A percentile compares a stretch with the other conserved stretches of the same genome.
phyloP scores from a whole-genome alignment of 2,113 vertebrate genomes.

The Cardinalis cardinalis region DNA sequence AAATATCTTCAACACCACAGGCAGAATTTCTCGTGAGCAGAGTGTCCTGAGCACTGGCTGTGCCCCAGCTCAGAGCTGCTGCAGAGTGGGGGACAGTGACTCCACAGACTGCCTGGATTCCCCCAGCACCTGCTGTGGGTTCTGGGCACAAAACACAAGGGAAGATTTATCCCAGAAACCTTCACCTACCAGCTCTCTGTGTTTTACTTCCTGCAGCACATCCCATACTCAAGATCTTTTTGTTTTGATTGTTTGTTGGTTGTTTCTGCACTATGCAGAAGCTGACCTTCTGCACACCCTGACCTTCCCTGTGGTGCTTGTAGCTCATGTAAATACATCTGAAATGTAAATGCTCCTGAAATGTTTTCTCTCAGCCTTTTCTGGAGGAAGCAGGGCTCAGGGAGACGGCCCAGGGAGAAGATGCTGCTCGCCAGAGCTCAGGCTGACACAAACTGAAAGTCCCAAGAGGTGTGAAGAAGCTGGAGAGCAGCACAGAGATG shows the following conservation, averaged over 20 bases:
- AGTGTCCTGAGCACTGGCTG: neutral
- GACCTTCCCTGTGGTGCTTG: neutral
- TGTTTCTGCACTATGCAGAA: neutral
- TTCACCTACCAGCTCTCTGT: neutral
- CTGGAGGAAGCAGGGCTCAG: neutral
- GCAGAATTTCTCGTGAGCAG: neutral
- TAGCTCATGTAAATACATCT: neutral
- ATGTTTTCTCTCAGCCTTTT: neutral
- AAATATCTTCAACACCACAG: neutral
- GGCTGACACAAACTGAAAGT: neutral
- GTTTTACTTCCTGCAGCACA: neutral
- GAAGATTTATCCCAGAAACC: neutral
- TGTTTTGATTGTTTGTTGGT: neutral
- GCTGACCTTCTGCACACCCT: neutral
- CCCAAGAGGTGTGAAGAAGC: neutral
- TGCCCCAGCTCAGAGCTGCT: neutral
- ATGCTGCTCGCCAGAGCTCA: neutral
- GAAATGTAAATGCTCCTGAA: neutral
- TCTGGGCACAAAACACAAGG: neutral
- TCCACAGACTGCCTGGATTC: rapidly evolving
- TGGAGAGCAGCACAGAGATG: neutral
- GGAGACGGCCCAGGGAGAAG: neutral
- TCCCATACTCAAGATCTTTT: neutral
- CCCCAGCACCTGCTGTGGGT: neutral
- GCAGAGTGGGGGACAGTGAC: neutral